Base-by-base conservation (phyloP, 1,140 invertebrate species). In the Coenobita brevimanus region DNA sequence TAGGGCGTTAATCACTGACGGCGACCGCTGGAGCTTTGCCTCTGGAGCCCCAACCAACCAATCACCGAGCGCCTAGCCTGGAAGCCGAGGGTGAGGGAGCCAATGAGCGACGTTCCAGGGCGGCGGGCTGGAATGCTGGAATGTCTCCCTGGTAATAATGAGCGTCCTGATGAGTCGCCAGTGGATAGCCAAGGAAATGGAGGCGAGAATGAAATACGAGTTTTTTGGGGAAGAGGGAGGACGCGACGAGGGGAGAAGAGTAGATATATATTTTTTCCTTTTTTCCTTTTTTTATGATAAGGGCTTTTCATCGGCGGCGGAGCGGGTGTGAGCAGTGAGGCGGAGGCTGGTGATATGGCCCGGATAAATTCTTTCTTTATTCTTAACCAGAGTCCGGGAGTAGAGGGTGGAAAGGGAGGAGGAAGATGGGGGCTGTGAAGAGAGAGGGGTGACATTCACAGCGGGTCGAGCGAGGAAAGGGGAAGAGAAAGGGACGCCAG, bases 311-410 rank as follows among this genome's bases (percentile, higher is more conserved):
- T 87, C 84, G 84, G 76, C 84, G 84, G 84, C 69, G 84, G 41
- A 73, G 84, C 84, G 84, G 80, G 84, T 57, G 84, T 73, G 84
- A 87, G 60, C 84, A 87, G 84, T 87, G 84, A 81, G 62, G 84
- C 84, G 84, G 62, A 87, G 84, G 84, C 81, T 87, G 78, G 84
- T 79, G 84, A 87, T 87, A 87, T 87, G 84, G 84, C 46, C 43
- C 73, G 76, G 84, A 87, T 87, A 87, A 87, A 80, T 87, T 87
- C 76, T 80, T 87, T 87, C 84, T 87, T 87, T 87, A 87, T 87
- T 87, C 78, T 87, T 87, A 87, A 87, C 84, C 67, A 62, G 76
- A 60, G 46, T 80, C 80, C 41, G 21, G 30, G 67, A 38, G 13
- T 10, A 33, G 46, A 50, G 50, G 21, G 54, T 3, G 54, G 54